These are phyloP conservation scores for Caenorhabditis imperialis DNA, from an alignment of 2,888 invertebrate genomes.

Conservation along the genomic window DNA sequence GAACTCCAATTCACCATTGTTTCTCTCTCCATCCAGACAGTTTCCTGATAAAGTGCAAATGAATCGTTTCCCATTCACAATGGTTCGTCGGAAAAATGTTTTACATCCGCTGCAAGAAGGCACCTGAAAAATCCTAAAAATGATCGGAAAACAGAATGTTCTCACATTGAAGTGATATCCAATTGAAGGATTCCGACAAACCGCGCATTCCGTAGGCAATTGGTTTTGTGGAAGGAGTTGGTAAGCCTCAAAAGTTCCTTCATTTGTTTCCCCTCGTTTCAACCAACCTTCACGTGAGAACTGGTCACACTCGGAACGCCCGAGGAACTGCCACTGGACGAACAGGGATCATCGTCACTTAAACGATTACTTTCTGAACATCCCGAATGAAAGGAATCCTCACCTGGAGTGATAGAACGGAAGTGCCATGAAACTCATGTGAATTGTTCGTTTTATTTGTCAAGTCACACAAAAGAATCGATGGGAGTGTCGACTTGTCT, in stretches of 20 bases:
- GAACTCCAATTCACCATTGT: constrained; percentile 4
- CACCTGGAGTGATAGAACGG: constrained; percentile 21
- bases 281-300: too few species aligned
- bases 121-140: constrained; percentile 10
- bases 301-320: too few species aligned
- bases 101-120: constrained; percentile 58
- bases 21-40: constrained; percentile 26
- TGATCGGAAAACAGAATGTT: background rate
- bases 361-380: background rate
- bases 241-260: constrained; percentile 23
- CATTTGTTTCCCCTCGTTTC: too few species aligned
- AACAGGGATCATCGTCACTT: constrained; percentile 11
- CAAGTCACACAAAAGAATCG: constrained; percentile 8
- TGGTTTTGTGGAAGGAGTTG: constrained; percentile 28
- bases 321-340: background rate
- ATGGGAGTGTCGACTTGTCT: constrained; percentile 3
- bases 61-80: constrained; percentile 33
- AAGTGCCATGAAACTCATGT: constrained; percentile 31
- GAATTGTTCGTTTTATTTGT: background rate
- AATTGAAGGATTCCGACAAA: constrained; percentile 56
- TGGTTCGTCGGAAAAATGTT: constrained; percentile 48
- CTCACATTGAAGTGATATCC: constrained; percentile 62
- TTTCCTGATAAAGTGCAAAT: constrained; percentile 19
- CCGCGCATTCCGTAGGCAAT: constrained; percentile 55
- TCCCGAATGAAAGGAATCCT: too few species aligned